Evolutionary conservation across 2,888 invertebrate genomes (phyloP).

Genomic region (Lottia scabra): DNA sequence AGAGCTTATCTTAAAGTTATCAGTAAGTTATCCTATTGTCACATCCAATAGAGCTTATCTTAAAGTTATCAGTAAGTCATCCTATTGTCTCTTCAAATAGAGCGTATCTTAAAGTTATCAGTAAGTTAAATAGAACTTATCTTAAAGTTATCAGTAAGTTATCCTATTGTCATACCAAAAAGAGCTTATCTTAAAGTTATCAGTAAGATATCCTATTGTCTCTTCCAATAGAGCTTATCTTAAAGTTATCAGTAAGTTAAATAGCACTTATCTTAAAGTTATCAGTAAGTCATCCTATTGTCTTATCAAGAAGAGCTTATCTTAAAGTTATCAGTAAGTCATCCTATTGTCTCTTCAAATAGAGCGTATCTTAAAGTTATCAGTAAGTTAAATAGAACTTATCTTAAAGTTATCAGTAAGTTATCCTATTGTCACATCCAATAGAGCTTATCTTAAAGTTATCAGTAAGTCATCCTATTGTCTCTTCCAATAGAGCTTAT

Average conservation of each 20-base stretch:
- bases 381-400: constrained; percentile 73
- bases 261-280: constrained; percentile 66
- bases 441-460: too few relatives aligned
- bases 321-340: constrained; percentile 77
- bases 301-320: constrained; percentile 74
- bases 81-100: constrained; percentile 75
- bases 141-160: constrained; percentile 71
- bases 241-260: constrained; percentile 74
- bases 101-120: constrained; percentile 75
- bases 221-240: constrained; percentile 75
- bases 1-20: constrained; percentile 75
- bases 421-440: too few relatives aligned
- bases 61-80: constrained; percentile 77
- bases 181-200: constrained; percentile 75
- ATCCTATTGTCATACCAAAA: constrained; percentile 75
- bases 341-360: constrained; percentile 75
- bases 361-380: constrained; percentile 75
- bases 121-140: constrained; percentile 65
- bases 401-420: too few relatives aligned
- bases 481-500: too few relatives aligned
- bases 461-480: too few relatives aligned
- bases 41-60: constrained; percentile 75
- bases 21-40: constrained; percentile 71
- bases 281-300: constrained; percentile 76
- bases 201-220: constrained; percentile 71